Base-by-base conservation (phyloP, 2,113 vertebrate genomes). In the Lutjanus erythropterus region DNA sequence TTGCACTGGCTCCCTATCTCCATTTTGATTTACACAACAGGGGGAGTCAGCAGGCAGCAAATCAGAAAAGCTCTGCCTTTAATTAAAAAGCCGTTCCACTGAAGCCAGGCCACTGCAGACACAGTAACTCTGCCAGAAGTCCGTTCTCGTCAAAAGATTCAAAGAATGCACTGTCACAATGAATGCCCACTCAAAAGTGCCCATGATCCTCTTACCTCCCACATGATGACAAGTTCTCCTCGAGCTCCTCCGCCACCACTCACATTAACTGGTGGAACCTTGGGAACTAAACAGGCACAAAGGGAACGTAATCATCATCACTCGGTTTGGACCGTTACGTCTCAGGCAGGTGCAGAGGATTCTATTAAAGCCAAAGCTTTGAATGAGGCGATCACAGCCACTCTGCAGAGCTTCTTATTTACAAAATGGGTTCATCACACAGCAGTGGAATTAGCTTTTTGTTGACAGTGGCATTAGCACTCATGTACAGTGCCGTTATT, bases 141-240 rank as follows among this genome's bases (percentile, higher is more conserved):
- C 82, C 65, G 46, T 79, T 82, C 77, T 85, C 19, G 10, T 86
- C 65, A 77, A 82, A 78, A 78, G 68, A 78, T 37, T 75, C 66
- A 37, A 42, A 71, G 70, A 78, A 68, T 49, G 55, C 56, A 69
- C 33, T 44, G 35, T 69, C 73, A 84, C 74, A 72, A 66, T 76
- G 41, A 85, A 73, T 53, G 68, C 42, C 42, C 70, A 66, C 55
- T 86, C 56, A 76, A 41, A 88, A 75, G 84, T 44, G 76, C 70
- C 60, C 37, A 52, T 81, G 83, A 81, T 82, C 72, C 70, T 88
- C 91, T 94, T 96, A 97, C 97, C 96, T 98, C 96, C 96, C 97
- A 97, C 0, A 90, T 94, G 91, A 98, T 95, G 87, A 98, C 92
- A 39, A 97, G 96, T 88, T 97, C 96, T 1, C 96, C 97, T 33